Base-by-base conservation (phyloP, 1,140 invertebrate species). In the Melitaea cinxia region DNA sequence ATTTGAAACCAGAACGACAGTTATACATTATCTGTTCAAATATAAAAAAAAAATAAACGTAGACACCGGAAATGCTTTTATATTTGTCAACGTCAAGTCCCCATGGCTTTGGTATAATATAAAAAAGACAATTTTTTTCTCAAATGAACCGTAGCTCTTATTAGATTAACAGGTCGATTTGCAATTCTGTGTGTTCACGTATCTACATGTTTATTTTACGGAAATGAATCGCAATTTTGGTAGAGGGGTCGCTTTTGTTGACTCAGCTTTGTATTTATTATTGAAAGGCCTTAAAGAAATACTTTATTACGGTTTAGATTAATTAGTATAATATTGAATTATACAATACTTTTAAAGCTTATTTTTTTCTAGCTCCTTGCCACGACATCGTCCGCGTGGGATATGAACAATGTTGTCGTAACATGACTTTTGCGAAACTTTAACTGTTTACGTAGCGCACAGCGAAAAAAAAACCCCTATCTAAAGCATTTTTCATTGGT, bases 81-180 rank as follows among this genome's bases (percentile, higher is more conserved):
- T 81, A 86, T 89, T 88, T 89, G 84, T 89, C 87, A 89, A 83
- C 74, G 87, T 89, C 87, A 85, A 67, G 57, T 78, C 80, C 81
- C 81, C 76, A 73, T 62, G 50, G 65, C 30, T 39, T 52, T 69
- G 52, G 68, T 66, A 68, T 72, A 80, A 77, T 71, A 72, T 72
- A 78, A 78, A 81, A 85, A 78, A 78, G 64, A 68, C 76, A 80
- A 85, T 87, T 89, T 88, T 80, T 88, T 84, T 80, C 77, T 62
- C 80, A 89, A 89, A 89, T 89, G 87, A 89, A 85, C 80, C 87
- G 84, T 88, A 77, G 77, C 82, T 77, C 82, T 88, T 88, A 89
- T 89, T 89, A 88, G 87, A 89, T 89, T 89, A 89, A 82, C 87
- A 82, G 81, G 87, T 78, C 84, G 84, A 88, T 89, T 88, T 88